Percentiles rank a stretch among this genome's conserved stretches.
Conservation (phyloP, 2,888 invertebrate species). For the Callinectes sapidus region DNA sequence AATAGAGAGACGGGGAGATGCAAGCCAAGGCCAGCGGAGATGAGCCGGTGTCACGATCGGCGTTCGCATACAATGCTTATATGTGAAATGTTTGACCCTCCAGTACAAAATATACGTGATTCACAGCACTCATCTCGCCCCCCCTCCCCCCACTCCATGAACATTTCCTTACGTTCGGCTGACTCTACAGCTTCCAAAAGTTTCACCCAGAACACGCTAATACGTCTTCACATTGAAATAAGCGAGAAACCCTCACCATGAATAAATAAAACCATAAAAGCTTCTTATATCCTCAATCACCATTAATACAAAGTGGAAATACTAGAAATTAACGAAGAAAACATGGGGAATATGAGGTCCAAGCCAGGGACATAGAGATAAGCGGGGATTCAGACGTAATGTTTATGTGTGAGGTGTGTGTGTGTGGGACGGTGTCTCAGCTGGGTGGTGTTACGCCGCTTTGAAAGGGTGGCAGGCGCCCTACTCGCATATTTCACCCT, state of each 20-base stretch:
- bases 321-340: background rate
- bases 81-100: background rate
- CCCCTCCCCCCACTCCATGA: too few species aligned
- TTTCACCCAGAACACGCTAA: too few species aligned
- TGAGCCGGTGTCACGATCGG: too few species aligned
- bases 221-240: too few species aligned
- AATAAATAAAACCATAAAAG: background rate
- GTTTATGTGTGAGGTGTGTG: background rate
- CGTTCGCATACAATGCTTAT: too few species aligned
- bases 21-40: too few species aligned
- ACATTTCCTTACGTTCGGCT: background rate
- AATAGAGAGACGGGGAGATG: too few species aligned
- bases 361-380: background rate
- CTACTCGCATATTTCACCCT: background rate
- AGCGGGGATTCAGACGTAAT: background rate
- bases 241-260: too few species aligned
- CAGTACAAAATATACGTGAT: background rate
- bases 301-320: background rate
- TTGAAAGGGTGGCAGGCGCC: background rate
- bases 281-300: background rate
- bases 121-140: background rate
- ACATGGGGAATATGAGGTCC: background rate
- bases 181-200: background rate
- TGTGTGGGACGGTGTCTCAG: too few species aligned
- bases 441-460: background rate